These are phyloP conservation scores for Pristionchus arcanus DNA, from an alignment of 2,888 invertebrate species.

Conservation along the genomic window DNA sequence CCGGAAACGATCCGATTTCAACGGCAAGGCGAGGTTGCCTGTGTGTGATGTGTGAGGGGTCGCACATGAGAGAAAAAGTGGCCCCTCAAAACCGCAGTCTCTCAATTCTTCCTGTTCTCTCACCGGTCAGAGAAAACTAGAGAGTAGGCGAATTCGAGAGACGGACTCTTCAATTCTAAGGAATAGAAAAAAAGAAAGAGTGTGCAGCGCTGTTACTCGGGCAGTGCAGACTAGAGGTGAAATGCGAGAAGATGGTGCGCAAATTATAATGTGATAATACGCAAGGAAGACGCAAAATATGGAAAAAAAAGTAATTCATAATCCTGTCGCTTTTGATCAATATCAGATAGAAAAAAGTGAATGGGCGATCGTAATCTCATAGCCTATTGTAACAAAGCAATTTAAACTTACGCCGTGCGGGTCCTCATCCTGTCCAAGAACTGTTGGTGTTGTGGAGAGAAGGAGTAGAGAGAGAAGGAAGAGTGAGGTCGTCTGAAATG, in stretches of 20 bases:
- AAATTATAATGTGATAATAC: too few species aligned
- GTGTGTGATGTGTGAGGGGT: constrained; percentile 8
- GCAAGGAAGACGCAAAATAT: too few species aligned
- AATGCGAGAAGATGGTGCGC: too few species aligned
- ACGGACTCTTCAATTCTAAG: background rate
- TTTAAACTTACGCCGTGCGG: background rate
- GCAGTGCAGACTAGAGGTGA: constrained; percentile 5
- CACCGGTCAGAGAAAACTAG: background rate
- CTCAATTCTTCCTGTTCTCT: background rate
- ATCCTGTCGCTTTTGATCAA: too few species aligned
- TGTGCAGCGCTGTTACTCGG: background rate
- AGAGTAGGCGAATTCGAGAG: background rate
- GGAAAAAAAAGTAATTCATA: too few species aligned
- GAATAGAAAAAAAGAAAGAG: background rate
- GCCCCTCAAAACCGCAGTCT: background rate
- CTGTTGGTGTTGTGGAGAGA: background rate
- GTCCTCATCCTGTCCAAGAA: constrained; percentile 7
- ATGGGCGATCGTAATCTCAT: too few species aligned
- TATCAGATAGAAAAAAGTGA: too few species aligned
- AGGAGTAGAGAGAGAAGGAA: constrained; percentile 19
- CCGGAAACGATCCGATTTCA: constrained; percentile 24
- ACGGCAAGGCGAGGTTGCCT: background rate
- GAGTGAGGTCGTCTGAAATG: constrained; percentile 13
- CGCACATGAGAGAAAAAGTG: background rate
- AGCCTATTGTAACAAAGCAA: background rate